Base-by-base conservation (phyloP, 2,113 vertebrate species). In the Rhea americana region DNA sequence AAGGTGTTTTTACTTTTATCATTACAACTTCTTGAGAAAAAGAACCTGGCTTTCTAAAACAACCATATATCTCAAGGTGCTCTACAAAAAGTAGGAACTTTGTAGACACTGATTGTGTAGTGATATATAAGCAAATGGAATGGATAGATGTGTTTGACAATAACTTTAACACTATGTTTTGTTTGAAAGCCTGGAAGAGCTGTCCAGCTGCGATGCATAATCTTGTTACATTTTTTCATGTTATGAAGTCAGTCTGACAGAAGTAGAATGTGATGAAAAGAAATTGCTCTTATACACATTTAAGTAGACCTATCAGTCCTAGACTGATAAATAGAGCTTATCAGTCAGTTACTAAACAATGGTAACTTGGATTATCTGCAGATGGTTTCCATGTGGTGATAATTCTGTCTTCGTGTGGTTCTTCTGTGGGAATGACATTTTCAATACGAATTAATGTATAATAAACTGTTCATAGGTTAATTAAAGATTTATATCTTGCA, bases 401-500 rank as follows among this genome's bases (percentile, higher is more conserved):
- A 79, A 20, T 53, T 45, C 35, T 78, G 41, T 55, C 13, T 86
- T 93, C 91, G 37, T 81, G 45, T 77, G 41, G 7, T 84, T 90
- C 30, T 86, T 68, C 81, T 24, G 61, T 8, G 12, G 20, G n/a
- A 94, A 61, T 79, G 48, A 32, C 12, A 22, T 75, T 91, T 93
- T 58, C 53, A 82, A 10, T 82, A 72, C 68, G 58, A 91, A 82
- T 76, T 93, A 84, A 75, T 79, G 30, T 76, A 73, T 41, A 93
- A 91, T 62, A 88, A 79, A 71, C 25, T 58, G 35, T 75, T 86
- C 62, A 61, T 51, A 81, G 12, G 32, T 62, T 78, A 56, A 90
- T 91, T 91, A 82, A 94, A 92, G 32, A 91, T 94, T 94, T 93
- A 91, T 90, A 48, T 66, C 39, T 79, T 82, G 48, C 28, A 43